Percentiles rank a stretch among this genome's conserved stretches.
These are phyloP conservation scores for Ceratina australensis DNA, from an alignment of 1,140 invertebrate genomes.

Conservation along the genomic window DNA sequence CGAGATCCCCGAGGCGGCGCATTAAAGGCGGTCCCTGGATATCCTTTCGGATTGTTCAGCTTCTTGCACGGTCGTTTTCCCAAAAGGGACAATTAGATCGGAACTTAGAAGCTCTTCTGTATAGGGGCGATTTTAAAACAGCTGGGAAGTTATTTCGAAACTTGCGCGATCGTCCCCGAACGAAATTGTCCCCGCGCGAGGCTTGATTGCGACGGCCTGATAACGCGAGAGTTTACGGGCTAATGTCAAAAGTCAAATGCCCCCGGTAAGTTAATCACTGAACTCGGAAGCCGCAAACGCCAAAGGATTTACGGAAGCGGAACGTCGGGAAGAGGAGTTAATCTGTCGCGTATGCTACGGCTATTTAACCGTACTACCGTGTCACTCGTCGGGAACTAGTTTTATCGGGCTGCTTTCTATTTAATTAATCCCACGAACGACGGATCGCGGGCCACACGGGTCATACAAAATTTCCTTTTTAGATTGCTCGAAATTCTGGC, in stretches of 20 bases:
- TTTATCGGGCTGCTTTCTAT: background rate
- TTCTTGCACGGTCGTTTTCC: no score
- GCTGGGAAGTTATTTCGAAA: background rate
- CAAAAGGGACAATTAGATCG: no score
- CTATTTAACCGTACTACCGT: conserved; percentile 21
- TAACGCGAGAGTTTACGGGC: background rate
- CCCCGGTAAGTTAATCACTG: conserved; percentile 22
- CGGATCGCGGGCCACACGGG: no score
- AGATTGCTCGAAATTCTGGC: no score
- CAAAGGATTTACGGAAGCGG: conserved; percentile 25
- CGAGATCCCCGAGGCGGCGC: background rate
- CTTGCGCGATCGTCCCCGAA: background rate
- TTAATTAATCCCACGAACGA: background rate
- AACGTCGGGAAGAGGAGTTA: conserved; percentile 25
- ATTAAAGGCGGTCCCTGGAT: no score
- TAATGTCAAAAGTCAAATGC: conserved; percentile 14
- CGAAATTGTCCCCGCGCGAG: background rate
- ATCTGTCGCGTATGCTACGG: conserved; percentile 22
- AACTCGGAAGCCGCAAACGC: background rate
- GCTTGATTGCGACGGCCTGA: background rate
- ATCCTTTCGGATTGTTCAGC: no score
- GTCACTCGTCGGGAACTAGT: background rate
- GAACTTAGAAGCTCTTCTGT: no score
- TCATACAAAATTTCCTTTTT: no score
- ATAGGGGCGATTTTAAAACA: no score